These are phyloP conservation scores for Dolichoris vasculosae DNA, from an alignment of 1,140 invertebrate species.

Conservation along the genomic window DNA sequence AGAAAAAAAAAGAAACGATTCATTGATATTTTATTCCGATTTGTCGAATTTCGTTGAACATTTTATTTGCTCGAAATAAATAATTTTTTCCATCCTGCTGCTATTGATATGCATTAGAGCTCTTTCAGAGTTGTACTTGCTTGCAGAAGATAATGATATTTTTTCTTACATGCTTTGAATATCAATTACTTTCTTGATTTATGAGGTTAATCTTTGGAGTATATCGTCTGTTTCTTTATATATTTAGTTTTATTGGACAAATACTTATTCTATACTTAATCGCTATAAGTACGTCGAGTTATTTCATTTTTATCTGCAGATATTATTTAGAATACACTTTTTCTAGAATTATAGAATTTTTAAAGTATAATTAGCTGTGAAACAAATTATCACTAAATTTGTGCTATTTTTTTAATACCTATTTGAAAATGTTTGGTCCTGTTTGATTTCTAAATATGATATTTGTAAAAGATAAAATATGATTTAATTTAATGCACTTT, in stretches of 20 bases:
- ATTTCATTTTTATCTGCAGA: too few species aligned
- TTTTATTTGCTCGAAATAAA: neutral
- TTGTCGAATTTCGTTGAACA: neutral
- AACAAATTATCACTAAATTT: neutral
- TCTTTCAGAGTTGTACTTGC: neutral
- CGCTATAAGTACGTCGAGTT: too few species aligned
- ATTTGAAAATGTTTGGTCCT: neutral
- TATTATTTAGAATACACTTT: too few species aligned
- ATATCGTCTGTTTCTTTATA: neutral
- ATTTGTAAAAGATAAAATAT: neutral
- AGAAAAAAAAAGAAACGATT: neutral
- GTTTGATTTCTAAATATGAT: neutral
- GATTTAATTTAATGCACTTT: neutral
- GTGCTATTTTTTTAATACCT: neutral
- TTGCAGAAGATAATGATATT: neutral
- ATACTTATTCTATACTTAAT: neutral
- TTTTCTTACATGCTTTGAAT: neutral
- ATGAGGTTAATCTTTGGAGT: neutral
- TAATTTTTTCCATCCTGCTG: neutral
- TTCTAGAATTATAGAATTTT: too few species aligned
- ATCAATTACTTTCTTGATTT: neutral
- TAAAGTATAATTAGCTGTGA: neutral
- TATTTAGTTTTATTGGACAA: neutral
- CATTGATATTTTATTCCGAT: conserved; percentile 19
- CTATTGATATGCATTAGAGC: neutral